Evolutionary conservation across 2,888 invertebrate species (phyloP), one percentile per base, ranked within the genome.

Genomic region (Macrosiphum euphorbiae): DNA sequence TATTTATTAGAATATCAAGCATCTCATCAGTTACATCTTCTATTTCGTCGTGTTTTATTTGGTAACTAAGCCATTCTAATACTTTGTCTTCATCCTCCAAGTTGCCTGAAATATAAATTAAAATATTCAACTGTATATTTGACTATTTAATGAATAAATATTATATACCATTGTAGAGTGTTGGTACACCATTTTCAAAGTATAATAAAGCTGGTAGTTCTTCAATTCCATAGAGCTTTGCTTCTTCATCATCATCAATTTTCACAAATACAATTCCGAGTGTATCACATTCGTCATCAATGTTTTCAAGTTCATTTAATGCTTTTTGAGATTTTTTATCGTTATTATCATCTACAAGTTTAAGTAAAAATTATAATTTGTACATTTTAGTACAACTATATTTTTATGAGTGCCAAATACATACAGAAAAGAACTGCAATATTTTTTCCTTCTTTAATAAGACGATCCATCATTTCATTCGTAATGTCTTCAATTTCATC

Each of bases 401-500:
- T 24, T 86, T 86, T 86, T 86, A 86, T 47, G 2, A 20, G 55
- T 10, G 50, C 13, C 0, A 44, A 94, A 88, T 90, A 96, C 97
- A 97, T 97, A 98, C 98, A 98, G 96, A 99, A 99, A 94, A 99
- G 96, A 94, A 98, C 98, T 94, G 98, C 98, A 95, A 99, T 97
- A 95, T 97, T 98, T 96, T 98, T 98, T 95, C 98, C 98, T 95
- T 98, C 98, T 95, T 98, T 98, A 95, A 99, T 97, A 95, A 99
- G 96, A 95, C 97, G 98, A 96, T 98, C 98, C 95, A 99, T 96
- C 98, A 98, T 98, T 96, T 98, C 98, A 96, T 98, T 98, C 90
- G 98, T 98, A 88, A 99, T 98, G 96, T 99, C 98, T 96, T 99
- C 98, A 95, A 99, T 99, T 96, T 98, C 98, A 96, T 99, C 98